phyloP scores from a whole-genome alignment of 2,888 invertebrate species.

The Hypercompe scribonia region DNA sequence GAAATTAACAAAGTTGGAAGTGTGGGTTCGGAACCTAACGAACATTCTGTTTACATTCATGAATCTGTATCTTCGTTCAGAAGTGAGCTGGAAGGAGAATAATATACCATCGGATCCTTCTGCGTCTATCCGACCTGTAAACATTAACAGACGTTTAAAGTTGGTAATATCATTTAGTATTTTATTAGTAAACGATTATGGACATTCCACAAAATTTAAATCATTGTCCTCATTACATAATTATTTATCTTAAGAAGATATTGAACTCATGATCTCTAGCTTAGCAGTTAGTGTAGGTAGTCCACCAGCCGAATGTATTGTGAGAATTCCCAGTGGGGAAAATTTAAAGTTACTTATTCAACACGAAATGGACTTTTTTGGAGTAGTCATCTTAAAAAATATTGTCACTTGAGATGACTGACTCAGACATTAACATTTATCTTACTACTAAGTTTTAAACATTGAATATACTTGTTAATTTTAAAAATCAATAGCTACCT shows the following conservation, averaged over 20 bases:
- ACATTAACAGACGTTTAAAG: neutral
- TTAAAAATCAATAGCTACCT: constrained; percentile 57
- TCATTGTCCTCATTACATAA: no score
- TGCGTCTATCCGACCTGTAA: constrained; percentile 68
- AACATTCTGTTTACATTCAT: constrained; percentile 71
- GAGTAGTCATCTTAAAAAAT: neutral
- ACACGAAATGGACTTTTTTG: neutral
- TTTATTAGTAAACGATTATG: no score
- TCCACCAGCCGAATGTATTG: neutral
- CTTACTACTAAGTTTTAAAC: neutral
- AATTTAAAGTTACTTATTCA: no score
- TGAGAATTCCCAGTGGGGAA: no score
- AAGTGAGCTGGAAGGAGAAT: constrained; percentile 67
- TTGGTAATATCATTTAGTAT: neutral
- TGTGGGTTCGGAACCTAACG: constrained; percentile 67
- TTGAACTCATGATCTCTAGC: no score
- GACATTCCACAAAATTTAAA: no score
- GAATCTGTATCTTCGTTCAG: constrained; percentile 68
- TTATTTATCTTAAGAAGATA: no score
- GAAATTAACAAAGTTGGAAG: constrained; percentile 47
- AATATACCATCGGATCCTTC: constrained; percentile 67
- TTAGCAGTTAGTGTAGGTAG: no score
- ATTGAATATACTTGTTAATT: neutral
- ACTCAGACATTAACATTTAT: neutral
- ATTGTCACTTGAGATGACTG: neutral